Percentiles rank a stretch among this genome's conserved stretches.
phyloP scores from a whole-genome alignment of 2,113 vertebrate genomes.

The Anser cygnoides region DNA sequence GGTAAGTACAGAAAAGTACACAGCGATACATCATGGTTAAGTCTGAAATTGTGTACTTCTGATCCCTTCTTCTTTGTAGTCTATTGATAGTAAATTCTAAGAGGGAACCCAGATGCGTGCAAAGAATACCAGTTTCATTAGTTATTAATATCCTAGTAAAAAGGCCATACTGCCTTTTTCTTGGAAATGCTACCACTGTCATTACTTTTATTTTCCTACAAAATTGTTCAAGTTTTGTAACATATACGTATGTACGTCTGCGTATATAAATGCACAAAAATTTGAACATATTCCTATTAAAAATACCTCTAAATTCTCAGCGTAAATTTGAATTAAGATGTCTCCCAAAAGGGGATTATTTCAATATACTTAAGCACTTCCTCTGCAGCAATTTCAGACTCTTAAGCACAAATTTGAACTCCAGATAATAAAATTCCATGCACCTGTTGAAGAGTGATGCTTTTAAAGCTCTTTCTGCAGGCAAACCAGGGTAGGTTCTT shows the following conservation, averaged over 20 bases:
- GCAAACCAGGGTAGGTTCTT: neutral
- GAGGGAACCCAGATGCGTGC: conserved; percentile 47
- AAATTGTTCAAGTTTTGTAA: neutral
- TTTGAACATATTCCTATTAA: neutral
- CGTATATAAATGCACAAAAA: neutral
- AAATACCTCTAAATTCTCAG: neutral
- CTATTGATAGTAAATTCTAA: conserved; percentile 31
- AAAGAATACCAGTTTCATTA: conserved; percentile 27
- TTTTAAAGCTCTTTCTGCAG: neutral
- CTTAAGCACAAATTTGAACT: conserved; percentile 10
- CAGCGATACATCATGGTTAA: conserved; percentile 10
- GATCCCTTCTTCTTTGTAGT: conserved; percentile 52
- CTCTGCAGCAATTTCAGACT: conserved; percentile 41
- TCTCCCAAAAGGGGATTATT: conserved; percentile 25
- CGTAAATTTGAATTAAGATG: conserved; percentile 11
- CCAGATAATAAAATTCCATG: conserved; percentile 31
- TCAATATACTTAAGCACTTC: neutral
- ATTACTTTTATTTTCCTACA: neutral
- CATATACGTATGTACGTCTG: neutral
- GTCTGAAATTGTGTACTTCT: conserved; percentile 40
- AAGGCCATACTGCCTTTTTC: neutral
- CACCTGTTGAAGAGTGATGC: conserved; percentile 43
- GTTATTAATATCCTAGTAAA: conserved; percentile 57
- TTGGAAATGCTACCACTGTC: neutral
- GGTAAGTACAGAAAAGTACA: neutral